A percentile compares a stretch with the other conserved stretches of the same genome.
phyloP scores from a whole-genome alignment of 2,113 vertebrate species.

The Ondatra zibethicus region DNA sequence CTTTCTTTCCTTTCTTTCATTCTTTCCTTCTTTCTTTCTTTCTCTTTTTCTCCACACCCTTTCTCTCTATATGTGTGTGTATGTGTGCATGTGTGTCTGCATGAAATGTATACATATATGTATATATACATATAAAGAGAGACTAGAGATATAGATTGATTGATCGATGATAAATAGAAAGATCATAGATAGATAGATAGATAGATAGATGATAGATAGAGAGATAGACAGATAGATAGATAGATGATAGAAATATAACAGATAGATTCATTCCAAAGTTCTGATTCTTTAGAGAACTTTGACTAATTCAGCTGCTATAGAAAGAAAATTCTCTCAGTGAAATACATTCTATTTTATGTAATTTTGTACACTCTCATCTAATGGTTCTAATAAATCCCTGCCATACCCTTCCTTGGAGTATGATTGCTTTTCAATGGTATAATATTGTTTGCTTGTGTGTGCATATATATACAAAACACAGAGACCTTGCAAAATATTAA shows the following conservation, averaged over 20 bases:
- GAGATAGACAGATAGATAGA: neutral
- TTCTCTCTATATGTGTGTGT: too few relatives aligned
- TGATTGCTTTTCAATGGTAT: neutral
- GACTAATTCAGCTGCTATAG: neutral
- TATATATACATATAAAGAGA: too few relatives aligned
- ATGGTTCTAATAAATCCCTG: neutral
- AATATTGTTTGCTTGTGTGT: neutral
- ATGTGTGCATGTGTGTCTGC: too few relatives aligned
- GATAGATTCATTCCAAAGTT: neutral
- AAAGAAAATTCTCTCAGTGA: neutral
- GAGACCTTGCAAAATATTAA: neutral
- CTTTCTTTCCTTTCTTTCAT: too few relatives aligned
- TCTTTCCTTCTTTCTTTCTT: too few relatives aligned
- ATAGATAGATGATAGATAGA: neutral
- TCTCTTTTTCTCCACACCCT: too few relatives aligned
- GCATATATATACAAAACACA: neutral
- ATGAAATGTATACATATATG: neutral
- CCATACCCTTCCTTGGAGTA: neutral
- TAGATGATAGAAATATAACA: neutral
- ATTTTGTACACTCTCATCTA: neutral
- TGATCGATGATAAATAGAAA: neutral
- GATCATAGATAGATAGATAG: neutral
- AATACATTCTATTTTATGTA: neutral
- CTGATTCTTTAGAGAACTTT: neutral
- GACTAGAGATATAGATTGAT: neutral